A percentile compares a stretch with the other conserved stretches of the same genome.
Evolutionary conservation across 2,797 vertebrate genomes (phyloP).

Genomic region (Leucoraja ocellata): DNA sequence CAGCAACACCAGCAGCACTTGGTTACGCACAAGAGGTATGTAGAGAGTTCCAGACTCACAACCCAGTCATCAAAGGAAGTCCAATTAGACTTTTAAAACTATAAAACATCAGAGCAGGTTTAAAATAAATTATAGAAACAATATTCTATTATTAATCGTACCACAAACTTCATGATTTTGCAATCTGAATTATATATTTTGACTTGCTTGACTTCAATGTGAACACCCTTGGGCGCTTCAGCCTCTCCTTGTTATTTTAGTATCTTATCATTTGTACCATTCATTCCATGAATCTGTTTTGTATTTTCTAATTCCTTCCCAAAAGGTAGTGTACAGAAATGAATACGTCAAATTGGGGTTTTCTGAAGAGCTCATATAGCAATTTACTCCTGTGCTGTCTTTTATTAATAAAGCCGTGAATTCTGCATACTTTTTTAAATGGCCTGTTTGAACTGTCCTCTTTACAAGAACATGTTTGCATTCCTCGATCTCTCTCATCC

Average conservation of each 20-base stretch:
- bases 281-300: background rate
- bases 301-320: background rate
- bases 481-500: background rate
- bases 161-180: background rate
- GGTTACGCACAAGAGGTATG: conserved; percentile 85
- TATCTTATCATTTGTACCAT: background rate
- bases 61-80: background rate
- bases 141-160: background rate
- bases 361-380: background rate
- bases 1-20: conserved; percentile 90
- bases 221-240: background rate
- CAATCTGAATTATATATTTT: background rate
- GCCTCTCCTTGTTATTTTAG: background rate
- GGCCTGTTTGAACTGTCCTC: background rate
- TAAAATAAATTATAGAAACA: too few species aligned
- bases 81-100: background rate
- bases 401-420: background rate
- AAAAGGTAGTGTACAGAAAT: background rate
- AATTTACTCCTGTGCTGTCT: background rate
- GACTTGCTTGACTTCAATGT: background rate
- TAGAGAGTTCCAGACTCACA: background rate
- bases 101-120: background rate
- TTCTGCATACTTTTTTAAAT: background rate
- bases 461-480: background rate
- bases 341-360: background rate